Evolutionary conservation across 2,888 invertebrate species (phyloP).

Genomic region (Xanthorhoe designata): DNA sequence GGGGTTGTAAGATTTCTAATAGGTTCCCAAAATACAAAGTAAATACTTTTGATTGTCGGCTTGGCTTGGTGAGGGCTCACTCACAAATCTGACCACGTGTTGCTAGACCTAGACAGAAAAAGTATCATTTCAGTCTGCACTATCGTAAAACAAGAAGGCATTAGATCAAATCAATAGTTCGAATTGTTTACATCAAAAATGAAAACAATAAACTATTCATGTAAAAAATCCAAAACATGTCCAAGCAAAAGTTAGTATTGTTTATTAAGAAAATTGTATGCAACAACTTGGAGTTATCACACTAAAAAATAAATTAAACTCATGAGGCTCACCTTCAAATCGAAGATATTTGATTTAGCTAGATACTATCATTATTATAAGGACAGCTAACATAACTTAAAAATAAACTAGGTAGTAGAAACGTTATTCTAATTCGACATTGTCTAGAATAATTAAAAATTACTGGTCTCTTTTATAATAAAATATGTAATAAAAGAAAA

Average conservation of each 20-base stretch:
- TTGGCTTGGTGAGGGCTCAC: no score
- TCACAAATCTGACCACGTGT: no score
- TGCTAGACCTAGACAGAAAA: no score
- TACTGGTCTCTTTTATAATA: slow-evolving; percentile 78
- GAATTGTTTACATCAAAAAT: not conserved
- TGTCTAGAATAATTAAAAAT: slow-evolving; percentile 70
- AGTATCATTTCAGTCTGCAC: not conserved
- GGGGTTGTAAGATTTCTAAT: no score
- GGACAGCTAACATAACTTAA: slow-evolving; percentile 80
- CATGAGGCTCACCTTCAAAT: slow-evolving; percentile 73
- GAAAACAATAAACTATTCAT: slow-evolving; percentile 29
- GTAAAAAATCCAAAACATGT: slow-evolving; percentile 71
- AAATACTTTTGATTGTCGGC: no score
- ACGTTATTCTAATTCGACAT: slow-evolving; percentile 77
- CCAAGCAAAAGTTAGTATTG: slow-evolving; percentile 82
- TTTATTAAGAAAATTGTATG: slow-evolving; percentile 82
- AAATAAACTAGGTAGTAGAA: slow-evolving; percentile 76
- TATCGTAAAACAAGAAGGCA: slow-evolving; percentile 4
- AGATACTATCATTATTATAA: slow-evolving; percentile 63
- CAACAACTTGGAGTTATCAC: slow-evolving; percentile 82
- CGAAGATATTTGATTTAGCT: slow-evolving; percentile 73
- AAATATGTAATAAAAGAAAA: slow-evolving; percentile 81
- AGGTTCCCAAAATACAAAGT: no score
- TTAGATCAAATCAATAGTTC: not conserved
- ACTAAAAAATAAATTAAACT: slow-evolving; percentile 82